phyloP scores from a whole-genome alignment of 2,797 vertebrate species.

The Ceryle rudis region DNA sequence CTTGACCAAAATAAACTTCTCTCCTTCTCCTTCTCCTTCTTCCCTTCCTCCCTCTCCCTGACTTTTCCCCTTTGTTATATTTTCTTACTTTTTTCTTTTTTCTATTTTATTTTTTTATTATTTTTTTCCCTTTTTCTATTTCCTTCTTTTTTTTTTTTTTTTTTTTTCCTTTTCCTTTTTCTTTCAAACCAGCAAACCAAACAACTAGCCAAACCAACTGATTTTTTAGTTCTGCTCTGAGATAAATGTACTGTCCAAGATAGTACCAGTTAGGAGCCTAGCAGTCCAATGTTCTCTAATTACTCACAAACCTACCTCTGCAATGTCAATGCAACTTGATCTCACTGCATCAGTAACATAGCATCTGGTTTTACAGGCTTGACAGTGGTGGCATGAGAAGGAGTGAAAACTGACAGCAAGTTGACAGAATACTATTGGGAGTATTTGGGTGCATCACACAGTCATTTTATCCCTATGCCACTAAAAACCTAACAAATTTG shows the following conservation, averaged over 20 bases:
- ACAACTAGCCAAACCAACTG: neutral
- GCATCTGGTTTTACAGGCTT: neutral
- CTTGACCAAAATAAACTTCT: neutral
- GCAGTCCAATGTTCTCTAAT: neutral
- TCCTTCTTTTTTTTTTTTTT: rapidly evolving
- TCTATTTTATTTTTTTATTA: too few species aligned
- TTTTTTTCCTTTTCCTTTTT: neutral
- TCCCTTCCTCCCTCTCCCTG: too few species aligned
- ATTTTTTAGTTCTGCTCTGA: neutral
- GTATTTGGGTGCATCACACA: neutral
- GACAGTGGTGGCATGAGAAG: constrained; percentile 10
- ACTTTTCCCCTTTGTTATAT: too few species aligned
- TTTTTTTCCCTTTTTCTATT: rapidly evolving
- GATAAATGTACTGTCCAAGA: neutral
- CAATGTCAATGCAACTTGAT: constrained; percentile 13
- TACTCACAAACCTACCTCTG: neutral
- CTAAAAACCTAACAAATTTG: neutral
- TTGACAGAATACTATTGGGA: constrained; percentile 38
- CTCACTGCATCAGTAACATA: neutral
- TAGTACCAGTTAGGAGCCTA: neutral
- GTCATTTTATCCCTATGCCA: neutral
- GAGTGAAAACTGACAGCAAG: constrained; percentile 54
- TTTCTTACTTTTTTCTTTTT: rapidly evolving
- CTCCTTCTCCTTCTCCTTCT: neutral
- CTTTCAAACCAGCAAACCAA: neutral